Conservation (phyloP, 1,140 invertebrate species). For the Drosophila bifasciata region DNA sequence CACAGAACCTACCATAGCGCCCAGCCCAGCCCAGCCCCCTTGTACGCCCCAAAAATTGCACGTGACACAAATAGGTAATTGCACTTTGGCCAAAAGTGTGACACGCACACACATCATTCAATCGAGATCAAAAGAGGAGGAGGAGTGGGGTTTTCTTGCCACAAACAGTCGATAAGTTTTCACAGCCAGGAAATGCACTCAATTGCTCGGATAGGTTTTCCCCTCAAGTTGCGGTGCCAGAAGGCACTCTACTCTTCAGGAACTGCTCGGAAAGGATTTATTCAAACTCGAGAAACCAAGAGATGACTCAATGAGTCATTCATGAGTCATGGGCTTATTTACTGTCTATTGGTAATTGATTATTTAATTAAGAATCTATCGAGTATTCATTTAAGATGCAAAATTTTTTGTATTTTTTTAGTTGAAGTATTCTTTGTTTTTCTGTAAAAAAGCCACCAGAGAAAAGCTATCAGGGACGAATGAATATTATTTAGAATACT, state of each 20-base stretch:
- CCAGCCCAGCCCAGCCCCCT: background rate
- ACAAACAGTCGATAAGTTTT: slow-evolving; percentile 42
- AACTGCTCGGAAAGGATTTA: background rate
- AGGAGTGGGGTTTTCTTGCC: slow-evolving; percentile 25
- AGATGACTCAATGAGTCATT: no score
- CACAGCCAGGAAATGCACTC: slow-evolving; percentile 37
- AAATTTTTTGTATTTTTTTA: no score
- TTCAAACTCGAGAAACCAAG: no score
- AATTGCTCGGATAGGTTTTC: slow-evolving; percentile 32
- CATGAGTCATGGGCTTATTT: no score
- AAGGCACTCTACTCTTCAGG: slow-evolving; percentile 2
- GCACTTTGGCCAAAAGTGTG: slow-evolving; percentile 56
- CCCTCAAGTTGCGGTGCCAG: slow-evolving; percentile 1
- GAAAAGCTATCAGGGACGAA: no score
- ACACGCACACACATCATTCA: slow-evolving; percentile 39
- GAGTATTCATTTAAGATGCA: no score
- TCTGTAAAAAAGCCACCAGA: no score
- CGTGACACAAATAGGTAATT: slow-evolving; percentile 74
- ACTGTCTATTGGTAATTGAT: no score
- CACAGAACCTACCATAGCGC: slow-evolving; percentile 11
- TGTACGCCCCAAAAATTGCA: slow-evolving; percentile 37
- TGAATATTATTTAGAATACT: no score
- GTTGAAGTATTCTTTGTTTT: no score
- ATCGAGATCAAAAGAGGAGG: slow-evolving; percentile 25
- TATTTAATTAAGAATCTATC: no score